A percentile compares a stretch with the other conserved stretches of the same genome.
Evolutionary conservation across 1,140 invertebrate species (phyloP).

Genomic region (Nasonia giraulti): DNA sequence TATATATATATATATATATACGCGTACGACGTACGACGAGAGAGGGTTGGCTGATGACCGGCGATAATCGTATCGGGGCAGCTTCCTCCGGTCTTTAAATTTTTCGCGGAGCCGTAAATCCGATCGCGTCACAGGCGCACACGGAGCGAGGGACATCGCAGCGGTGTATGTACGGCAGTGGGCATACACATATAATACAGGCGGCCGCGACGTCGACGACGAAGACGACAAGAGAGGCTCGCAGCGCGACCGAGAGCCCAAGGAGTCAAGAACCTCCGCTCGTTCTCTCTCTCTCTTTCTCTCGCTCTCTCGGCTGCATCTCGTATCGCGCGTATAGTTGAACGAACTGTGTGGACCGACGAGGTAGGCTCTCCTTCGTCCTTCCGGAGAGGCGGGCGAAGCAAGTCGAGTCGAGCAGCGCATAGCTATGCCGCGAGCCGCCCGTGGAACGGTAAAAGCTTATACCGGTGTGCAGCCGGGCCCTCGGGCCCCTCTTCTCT

Average conservation of each 20-base stretch:
- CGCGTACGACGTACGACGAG: slow-evolving; percentile 41
- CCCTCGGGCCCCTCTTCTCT: slow-evolving; percentile 49
- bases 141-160: background rate
- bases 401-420: slow-evolving; percentile 52
- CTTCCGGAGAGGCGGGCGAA: slow-evolving; percentile 43
- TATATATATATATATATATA: too few species aligned
- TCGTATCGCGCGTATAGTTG: slow-evolving; percentile 51
- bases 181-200: background rate
- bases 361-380: slow-evolving; percentile 40
- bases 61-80: background rate
- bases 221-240: background rate
- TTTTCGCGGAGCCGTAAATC: background rate
- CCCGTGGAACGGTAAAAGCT: slow-evolving; percentile 65
- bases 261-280: slow-evolving; percentile 54
- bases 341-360: slow-evolving; percentile 57
- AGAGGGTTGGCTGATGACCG: background rate
- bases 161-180: background rate
- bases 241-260: slow-evolving; percentile 14
- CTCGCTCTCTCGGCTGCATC: background rate
- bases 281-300: background rate
- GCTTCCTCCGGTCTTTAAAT: background rate
- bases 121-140: background rate
- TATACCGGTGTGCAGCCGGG: slow-evolving; percentile 64
- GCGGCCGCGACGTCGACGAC: background rate
- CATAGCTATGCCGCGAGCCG: slow-evolving; percentile 51